These are phyloP conservation scores for Andricus curvator DNA, from an alignment of 2,888 invertebrate genomes.

Conservation along the genomic window DNA sequence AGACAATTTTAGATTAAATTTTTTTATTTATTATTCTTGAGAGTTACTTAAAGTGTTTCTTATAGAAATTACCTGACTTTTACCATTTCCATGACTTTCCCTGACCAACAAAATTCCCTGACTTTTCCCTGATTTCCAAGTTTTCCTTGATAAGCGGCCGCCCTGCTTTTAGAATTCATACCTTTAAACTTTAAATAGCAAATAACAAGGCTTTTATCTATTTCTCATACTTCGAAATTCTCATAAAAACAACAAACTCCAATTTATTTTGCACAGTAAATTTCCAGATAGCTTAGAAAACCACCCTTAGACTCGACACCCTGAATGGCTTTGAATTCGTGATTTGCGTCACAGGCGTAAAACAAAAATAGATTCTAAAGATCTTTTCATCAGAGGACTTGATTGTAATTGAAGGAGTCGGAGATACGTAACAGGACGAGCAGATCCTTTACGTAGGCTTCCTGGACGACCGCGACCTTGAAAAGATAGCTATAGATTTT, in stretches of 20 bases:
- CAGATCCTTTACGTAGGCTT: conserved; percentile 48
- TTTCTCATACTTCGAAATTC: neutral
- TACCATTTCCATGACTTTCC: too few relatives aligned
- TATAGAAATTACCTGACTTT: too few relatives aligned
- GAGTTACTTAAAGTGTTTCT: too few relatives aligned
- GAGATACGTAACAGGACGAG: conserved; percentile 23
- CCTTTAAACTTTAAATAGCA: too few relatives aligned
- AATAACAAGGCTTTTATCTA: neutral
- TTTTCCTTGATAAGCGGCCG: too few relatives aligned
- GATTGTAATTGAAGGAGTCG: conserved; percentile 36
- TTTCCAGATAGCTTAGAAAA: conserved; percentile 20
- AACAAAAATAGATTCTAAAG: conserved; percentile 33
- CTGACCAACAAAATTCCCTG: too few relatives aligned
- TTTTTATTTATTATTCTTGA: too few relatives aligned
- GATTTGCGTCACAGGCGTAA: conserved; percentile 26
- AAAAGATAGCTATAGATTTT: conserved; percentile 61
- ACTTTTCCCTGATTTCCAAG: too few relatives aligned
- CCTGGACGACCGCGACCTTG: conserved; percentile 52
- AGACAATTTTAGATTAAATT: too few relatives aligned
- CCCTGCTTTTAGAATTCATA: too few relatives aligned
- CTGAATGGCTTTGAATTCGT: neutral
- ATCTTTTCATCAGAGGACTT: conserved; percentile 18
- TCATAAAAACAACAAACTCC: neutral
- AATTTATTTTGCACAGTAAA: neutral
- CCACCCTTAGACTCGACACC: conserved; percentile 23